A percentile compares a stretch with the other conserved stretches of the same genome.
These are phyloP conservation scores for Drosophila auraria DNA, from an alignment of 1,140 invertebrate species.

Conservation along the genomic window DNA sequence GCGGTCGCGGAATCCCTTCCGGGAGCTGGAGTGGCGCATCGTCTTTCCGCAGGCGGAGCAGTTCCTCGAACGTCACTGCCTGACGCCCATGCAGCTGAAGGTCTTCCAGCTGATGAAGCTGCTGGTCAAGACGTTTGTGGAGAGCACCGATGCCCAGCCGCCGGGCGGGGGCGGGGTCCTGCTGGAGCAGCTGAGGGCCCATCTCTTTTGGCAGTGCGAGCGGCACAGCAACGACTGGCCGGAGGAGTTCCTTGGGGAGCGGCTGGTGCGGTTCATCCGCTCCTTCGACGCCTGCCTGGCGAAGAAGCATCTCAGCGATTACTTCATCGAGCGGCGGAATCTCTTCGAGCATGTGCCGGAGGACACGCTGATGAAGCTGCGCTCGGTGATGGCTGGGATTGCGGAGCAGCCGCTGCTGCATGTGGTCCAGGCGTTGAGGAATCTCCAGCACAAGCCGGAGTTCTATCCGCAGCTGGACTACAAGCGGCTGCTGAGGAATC, in stretches of 20 bases:
- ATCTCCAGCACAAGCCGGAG: conserved; percentile 87
- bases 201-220: conserved; percentile 93
- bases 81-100: conserved; percentile 89
- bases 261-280: conserved; percentile 88
- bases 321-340: conserved; percentile 90
- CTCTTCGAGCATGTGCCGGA: conserved; percentile 89
- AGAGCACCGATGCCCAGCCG: conserved; percentile 48
- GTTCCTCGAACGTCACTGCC: conserved; percentile 88
- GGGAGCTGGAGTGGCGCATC: conserved; percentile 90
- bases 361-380: conserved; percentile 87
- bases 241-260: conserved; percentile 89
- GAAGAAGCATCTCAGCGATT: conserved; percentile 88
- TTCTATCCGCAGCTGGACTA: conserved; percentile 90
- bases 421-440: conserved; percentile 88
- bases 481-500: conserved; percentile 87
- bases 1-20: conserved; percentile 86
- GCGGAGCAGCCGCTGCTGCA: conserved; percentile 90
- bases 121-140: conserved; percentile 89
- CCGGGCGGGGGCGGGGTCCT: conserved; percentile 57
- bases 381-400: conserved; percentile 89
- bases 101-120: conserved; percentile 89
- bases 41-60: conserved; percentile 90
- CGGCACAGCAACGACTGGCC: conserved; percentile 89
- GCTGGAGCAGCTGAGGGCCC: conserved; percentile 89
- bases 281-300: conserved; percentile 87